A percentile compares a stretch with the other conserved stretches of the same genome.
Evolutionary conservation across 92 coral and sea anemone genomes (phyloP).

Genomic region (Siderastrea radians): DNA sequence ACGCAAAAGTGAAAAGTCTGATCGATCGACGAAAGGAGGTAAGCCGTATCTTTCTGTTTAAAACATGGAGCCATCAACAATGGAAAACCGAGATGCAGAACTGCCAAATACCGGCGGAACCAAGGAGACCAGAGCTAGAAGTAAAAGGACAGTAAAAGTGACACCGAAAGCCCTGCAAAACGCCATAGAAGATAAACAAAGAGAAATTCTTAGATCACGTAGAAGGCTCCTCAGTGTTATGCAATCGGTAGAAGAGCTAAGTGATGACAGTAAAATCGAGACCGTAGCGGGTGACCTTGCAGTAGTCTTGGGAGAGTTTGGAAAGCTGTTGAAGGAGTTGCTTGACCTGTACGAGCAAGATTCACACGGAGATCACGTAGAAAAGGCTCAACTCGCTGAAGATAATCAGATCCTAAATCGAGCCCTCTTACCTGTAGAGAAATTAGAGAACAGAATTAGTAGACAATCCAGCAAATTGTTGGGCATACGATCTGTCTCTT

Average conservation of each 20-base stretch:
- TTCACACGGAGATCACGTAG: neutral
- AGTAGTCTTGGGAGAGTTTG: neutral
- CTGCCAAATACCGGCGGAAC: neutral
- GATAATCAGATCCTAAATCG: neutral
- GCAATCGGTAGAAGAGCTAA: neutral
- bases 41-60: constrained; percentile 23
- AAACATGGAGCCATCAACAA: neutral
- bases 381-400: neutral
- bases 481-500: neutral
- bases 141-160: neutral
- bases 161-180: constrained; percentile 47
- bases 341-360: constrained; percentile 3
- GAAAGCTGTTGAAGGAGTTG: neutral
- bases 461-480: no score
- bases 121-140: neutral
- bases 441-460: constrained; percentile 11
- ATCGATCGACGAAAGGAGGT: constrained; percentile 8
- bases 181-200: constrained; percentile 22
- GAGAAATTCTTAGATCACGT: neutral
- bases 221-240: constrained; percentile 2
- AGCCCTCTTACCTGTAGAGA: neutral
- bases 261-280: neutral
- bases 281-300: neutral
- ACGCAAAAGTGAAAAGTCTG: constrained; percentile 16
- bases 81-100: neutral